Base-by-base conservation (phyloP, 2,888 invertebrate genomes). In the Rhingia campestris region DNA sequence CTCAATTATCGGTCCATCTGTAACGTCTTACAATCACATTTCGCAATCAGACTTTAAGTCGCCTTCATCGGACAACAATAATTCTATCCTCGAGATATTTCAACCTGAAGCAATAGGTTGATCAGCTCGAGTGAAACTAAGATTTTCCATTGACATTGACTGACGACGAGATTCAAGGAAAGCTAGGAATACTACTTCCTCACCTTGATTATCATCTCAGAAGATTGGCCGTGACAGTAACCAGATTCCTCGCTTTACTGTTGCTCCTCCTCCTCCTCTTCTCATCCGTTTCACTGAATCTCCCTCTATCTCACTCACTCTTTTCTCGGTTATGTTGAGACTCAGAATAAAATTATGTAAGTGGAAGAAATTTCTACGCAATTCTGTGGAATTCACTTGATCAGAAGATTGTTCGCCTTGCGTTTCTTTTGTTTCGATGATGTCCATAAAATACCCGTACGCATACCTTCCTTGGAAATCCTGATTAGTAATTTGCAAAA, bases 141-240 rank as follows among this genome's bases (percentile, higher is more conserved):
- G 64, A 64, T 75, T 74, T 64, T 69, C 70, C 54, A 70, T 47
- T 53, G 59, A 66, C 66, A 81, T 81, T 76, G 72, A 72, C 59
- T 53, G 69, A 63, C 33, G 33, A 35, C 41, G 66, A 81, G 64
- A 72, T 63, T 81, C 81, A 76, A 81, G 81, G 76, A 76, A 72
- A 72, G n/a, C 81, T 61, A 70, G 81, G 39, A 70, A 59, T 41
- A 66, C 32, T 49, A 49, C 53, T 66, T 70, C 53, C 22, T 66
- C 61, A 70, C 81, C 53, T 76, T 66, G 76, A 76, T 76, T 41
- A 72, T 81, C 58, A 75, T 69, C 39, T 59, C 45, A 70, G 58
- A 58, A 81, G 33, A 70, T 45, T 70, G 69, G 51, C 69, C 70
- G 37, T 75, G 75, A 59, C 81, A 64, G 75, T 64, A 75, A 81